Evolutionary conservation across 2,888 invertebrate genomes (phyloP), one percentile per base, ranked within the genome.

Genomic region (Perithous albicinctus): DNA sequence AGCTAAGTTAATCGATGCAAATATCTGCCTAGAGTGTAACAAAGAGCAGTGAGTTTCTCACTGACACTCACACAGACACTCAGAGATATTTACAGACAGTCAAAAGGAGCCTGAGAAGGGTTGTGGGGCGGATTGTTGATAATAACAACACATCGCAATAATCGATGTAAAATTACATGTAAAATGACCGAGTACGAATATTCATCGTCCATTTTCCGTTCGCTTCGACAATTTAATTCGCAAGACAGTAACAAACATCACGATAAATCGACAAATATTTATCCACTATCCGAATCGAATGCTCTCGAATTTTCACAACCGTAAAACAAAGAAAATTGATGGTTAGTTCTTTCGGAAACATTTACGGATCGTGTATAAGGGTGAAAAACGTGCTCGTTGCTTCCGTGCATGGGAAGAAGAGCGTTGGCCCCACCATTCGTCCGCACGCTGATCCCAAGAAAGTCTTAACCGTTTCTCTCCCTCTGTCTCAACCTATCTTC

Each of bases 391-490:
- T 51, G 51, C 48, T 51, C n/a, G 18, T 6, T 18, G 20, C 48
- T n/a, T 48, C 20, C 48, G 48, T 20, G 7, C 15, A n/a, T n/a
- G n/a, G n/a, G n/a, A n/a, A n/a, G n/a, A n/a, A 48, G 12, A 66
- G 26, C 46, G 46, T 46, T 48, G 48, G 26, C 18, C n/a, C n/a
- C n/a, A n/a, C 59, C 56, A 59, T 72, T 69, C 75, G 66, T 20
- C 43, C 29, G 56, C 26, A 32, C 48, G 32, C 15, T 43, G 56
- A 73, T 80, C 43, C 35, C 67, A 20, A 61, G 56, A 41, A 77
- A 59, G 77, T 38, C 73, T n/a, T 26, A 48, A 70, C 67, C 54
- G 32, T 76, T 66, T 26, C 38, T 61, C 20, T 35, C 54, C 43
- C n/a, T 46, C 41, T 26, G 5, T 66, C 43, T 29, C 56, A 15